Evolutionary conservation across 2,113 vertebrate species (phyloP).

Genomic region (Strigops habroptila): DNA sequence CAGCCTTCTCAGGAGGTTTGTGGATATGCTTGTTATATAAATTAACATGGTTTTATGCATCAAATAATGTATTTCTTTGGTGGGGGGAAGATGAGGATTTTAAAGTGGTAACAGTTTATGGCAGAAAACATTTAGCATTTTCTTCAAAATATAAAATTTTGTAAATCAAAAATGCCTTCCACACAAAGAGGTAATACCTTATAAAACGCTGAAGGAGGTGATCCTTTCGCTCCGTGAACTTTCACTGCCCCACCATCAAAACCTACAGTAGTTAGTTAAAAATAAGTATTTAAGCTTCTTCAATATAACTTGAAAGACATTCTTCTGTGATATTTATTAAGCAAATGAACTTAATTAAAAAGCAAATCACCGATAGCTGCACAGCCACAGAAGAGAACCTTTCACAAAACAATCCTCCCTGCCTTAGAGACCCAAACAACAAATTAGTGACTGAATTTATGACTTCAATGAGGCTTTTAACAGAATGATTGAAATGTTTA

Average conservation of each 20-base stretch:
- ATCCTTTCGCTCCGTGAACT: slow-evolving; percentile 77
- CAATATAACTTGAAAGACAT: neutral
- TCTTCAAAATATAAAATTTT: neutral
- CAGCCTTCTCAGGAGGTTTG: neutral
- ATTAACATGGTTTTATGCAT: neutral
- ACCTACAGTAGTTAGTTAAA: slow-evolving; percentile 36
- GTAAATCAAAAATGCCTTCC: neutral
- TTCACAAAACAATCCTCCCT: neutral
- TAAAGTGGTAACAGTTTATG: neutral
- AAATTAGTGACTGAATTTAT: neutral
- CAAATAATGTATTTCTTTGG: neutral
- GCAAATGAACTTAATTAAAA: neutral
- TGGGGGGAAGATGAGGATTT: neutral
- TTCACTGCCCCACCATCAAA: slow-evolving; percentile 76
- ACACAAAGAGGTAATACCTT: slow-evolving; percentile 66
- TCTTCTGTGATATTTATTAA: neutral
- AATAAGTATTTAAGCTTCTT: neutral
- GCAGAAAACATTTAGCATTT: neutral
- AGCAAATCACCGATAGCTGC: neutral
- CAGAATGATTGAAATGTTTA: neutral
- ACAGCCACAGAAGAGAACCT: neutral
- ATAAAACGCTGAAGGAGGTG: slow-evolving; percentile 75
- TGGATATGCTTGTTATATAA: neutral
- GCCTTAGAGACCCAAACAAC: neutral
- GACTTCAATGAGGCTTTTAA: neutral